These are phyloP conservation scores for Trochalopteron elliotii DNA, from an alignment of 2,113 vertebrate genomes.

Conservation along the genomic window DNA sequence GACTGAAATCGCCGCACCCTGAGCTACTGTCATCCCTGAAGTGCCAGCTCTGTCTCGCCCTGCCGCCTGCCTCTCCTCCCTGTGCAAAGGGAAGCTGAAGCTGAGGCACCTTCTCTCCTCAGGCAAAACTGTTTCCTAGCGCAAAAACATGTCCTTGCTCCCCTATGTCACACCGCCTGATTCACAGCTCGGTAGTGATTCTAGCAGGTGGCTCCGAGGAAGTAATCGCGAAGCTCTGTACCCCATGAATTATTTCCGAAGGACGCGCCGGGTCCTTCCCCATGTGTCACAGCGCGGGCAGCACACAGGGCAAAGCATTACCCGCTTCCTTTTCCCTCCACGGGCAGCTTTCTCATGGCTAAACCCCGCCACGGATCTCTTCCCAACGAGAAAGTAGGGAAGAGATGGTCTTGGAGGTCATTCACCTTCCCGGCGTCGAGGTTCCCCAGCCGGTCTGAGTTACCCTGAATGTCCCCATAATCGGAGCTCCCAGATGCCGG, in stretches of 20 bases:
- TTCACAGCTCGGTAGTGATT: background rate
- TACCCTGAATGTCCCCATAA: background rate
- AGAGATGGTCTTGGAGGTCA: background rate
- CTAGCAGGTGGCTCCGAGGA: background rate
- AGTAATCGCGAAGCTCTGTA: background rate
- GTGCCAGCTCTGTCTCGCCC: background rate
- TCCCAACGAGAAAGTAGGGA: background rate
- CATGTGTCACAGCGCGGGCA: background rate
- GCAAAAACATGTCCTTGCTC: background rate
- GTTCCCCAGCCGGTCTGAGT: background rate
- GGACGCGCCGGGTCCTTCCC: background rate
- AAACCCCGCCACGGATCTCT: accelerated
- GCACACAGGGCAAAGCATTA: background rate
- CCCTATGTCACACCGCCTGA: background rate
- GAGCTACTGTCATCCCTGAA: background rate
- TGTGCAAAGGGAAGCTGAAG: background rate
- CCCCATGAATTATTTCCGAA: background rate
- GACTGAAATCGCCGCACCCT: background rate
- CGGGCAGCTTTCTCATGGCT: background rate
- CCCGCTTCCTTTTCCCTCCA: background rate
- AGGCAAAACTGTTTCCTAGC: background rate
- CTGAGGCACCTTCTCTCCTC: background rate
- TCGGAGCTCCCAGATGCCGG: background rate
- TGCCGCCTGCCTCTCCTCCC: background rate
- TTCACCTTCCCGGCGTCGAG: background rate